Conservation (phyloP, 2,113 vertebrate species). For the Heterotilapia buettikoferi region DNA sequence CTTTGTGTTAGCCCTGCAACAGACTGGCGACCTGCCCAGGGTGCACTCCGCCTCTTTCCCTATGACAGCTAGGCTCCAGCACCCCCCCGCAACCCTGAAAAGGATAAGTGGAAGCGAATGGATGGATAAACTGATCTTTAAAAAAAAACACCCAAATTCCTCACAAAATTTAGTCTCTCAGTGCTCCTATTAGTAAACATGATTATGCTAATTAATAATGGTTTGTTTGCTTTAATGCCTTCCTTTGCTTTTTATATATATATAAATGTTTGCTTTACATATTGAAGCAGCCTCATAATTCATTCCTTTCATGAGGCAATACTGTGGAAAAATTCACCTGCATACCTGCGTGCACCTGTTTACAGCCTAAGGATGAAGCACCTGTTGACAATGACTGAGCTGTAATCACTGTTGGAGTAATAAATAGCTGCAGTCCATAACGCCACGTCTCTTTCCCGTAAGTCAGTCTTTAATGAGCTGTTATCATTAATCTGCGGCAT, state of each 20-base stretch:
- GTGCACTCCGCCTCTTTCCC: neutral
- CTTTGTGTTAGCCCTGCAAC: neutral
- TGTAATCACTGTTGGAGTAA: conserved; percentile 22
- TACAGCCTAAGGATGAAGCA: neutral
- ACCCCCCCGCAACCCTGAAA: neutral
- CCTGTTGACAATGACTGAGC: neutral
- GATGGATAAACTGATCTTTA: neutral
- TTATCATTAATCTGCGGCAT: neutral
- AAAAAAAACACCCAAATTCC: neutral
- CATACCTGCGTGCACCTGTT: conserved; percentile 18
- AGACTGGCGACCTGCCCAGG: neutral
- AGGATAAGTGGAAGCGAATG: neutral
- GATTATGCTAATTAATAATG: neutral
- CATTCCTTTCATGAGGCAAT: neutral
- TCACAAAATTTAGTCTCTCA: neutral
- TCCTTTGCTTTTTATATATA: neutral
- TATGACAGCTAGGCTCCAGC: neutral
- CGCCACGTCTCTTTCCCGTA: neutral
- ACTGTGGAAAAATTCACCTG: neutral
- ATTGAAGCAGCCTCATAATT: neutral
- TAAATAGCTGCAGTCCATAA: neutral
- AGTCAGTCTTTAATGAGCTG: neutral
- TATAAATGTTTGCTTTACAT: neutral
- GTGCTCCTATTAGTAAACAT: neutral
- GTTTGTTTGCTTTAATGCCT: neutral